Base-by-base conservation (phyloP, 92 coral and sea anemone species). In the Epizoanthus scotinus region DNA sequence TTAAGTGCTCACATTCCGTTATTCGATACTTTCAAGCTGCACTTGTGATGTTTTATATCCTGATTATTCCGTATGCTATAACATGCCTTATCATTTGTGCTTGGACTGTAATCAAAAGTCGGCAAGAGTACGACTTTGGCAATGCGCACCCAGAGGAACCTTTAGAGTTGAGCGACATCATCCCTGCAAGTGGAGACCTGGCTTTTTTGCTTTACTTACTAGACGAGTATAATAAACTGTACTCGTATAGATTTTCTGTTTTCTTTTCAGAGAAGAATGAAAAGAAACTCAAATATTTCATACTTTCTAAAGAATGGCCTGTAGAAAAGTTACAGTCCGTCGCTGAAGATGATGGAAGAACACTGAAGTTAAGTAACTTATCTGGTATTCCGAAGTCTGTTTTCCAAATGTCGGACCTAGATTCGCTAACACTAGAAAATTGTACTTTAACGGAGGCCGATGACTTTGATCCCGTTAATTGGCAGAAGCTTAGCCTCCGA, bases 311-410 rank as follows among this genome's bases (percentile, higher is more conserved):
- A 21, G 79, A 88, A 47, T 88, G 91, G 91, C 91, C 91, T 34
- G 20, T 78, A 12, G 86, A 77, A 88, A 85, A 50, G 77, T 56
- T 88, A 47, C 9, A 31, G 62, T 55, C 24, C 26, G 21, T 13
- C 0, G 5, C 70, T 15, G 79, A 53, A 65, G 83, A 88, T 63
- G 72, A 69, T 52, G 91, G 82, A 34, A 19, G 83, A 63, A 73
- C 81, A 63, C 34, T 88, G 58, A 72, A 79, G 70, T 71, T 88
- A 27, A 73, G 28, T 59, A 71, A 64, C 27, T 24, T 81, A 31
- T 15, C 24, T 53, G 91, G 89, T 42, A 73, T 88, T 27, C 91
- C 91, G 5, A 85, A 78, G 79, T 49, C 91, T 65, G 71, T 88
- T 20, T 88, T 88, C 63, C n/a, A 55, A 79, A 70, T 87, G 78